phyloP scores from a whole-genome alignment of 2,797 vertebrate genomes.

The Calcarius lapponicus region DNA sequence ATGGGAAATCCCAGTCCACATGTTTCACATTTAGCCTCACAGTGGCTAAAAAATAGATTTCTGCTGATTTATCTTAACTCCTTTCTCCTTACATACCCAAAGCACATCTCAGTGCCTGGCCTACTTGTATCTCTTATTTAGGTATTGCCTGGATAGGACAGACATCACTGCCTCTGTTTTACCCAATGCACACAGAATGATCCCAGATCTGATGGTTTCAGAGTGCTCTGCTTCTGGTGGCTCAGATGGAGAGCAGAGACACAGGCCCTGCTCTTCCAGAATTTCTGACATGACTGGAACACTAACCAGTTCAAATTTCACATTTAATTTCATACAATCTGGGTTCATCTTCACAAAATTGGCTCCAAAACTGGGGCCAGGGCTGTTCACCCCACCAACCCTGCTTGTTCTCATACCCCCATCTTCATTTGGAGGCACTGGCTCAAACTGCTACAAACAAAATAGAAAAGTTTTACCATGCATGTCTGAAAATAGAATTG shows the following conservation, averaged over 20 bases:
- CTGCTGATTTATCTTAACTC: not conserved
- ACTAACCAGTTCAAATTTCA: not conserved
- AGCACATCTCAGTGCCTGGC: not conserved
- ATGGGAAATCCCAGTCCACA: constrained; percentile 4
- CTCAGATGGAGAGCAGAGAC: not conserved
- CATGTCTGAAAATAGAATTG: constrained; percentile 46
- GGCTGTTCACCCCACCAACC: not conserved
- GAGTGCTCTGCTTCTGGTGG: not conserved
- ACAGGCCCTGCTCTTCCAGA: not conserved
- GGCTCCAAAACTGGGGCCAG: not conserved
- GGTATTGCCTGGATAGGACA: not conserved
- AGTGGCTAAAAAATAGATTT: not conserved
- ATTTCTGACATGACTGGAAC: accelerated
- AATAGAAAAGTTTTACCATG: not conserved
- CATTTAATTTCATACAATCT: not conserved
- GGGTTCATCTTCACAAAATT: not conserved
- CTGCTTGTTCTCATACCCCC: not conserved
- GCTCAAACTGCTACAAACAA: not conserved
- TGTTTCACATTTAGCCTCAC: not conserved
- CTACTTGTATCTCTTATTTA: not conserved
- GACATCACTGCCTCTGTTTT: not conserved
- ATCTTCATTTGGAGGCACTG: not conserved
- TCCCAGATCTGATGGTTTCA: not conserved
- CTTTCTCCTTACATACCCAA: not conserved
- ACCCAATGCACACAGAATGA: not conserved